Conservation (phyloP, 2,888 invertebrate genomes). For the Volucella inanis region DNA sequence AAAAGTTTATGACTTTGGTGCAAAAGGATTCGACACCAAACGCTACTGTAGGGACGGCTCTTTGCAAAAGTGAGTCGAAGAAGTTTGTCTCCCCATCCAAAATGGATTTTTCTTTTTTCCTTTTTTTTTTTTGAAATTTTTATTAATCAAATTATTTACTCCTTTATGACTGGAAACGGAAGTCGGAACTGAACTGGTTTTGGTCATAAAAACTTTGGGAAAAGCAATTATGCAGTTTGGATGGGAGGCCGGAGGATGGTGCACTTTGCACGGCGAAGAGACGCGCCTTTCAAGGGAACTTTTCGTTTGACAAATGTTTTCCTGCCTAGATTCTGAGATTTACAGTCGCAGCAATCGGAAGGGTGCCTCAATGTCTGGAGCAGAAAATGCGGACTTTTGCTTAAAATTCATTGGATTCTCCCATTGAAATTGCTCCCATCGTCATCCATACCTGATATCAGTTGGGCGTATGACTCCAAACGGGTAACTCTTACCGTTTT, state of each 20-base stretch:
- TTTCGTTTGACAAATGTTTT: too few relatives aligned
- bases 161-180: slow-evolving; percentile 10
- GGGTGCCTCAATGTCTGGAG: too few relatives aligned
- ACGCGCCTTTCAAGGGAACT: too few relatives aligned
- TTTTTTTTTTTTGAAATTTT: slow-evolving; percentile 21
- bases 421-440: too few relatives aligned
- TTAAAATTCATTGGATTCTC: too few relatives aligned
- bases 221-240: slow-evolving; percentile 42
- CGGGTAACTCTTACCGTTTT: too few relatives aligned
- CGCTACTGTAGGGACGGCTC: neutral
- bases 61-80: neutral
- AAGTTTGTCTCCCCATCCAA: slow-evolving; percentile 21
- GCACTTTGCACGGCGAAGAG: neutral
- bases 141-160: slow-evolving; percentile 40
- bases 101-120: slow-evolving; percentile 13
- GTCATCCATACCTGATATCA: too few relatives aligned
- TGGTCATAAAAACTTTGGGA: slow-evolving; percentile 33
- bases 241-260: slow-evolving; percentile 5
- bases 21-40: slow-evolving; percentile 24
- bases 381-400: too few relatives aligned
- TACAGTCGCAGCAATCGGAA: too few relatives aligned
- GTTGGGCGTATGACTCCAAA: too few relatives aligned
- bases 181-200: slow-evolving; percentile 12
- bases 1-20: slow-evolving; percentile 34
- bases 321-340: too few relatives aligned